phyloP scores from a whole-genome alignment of 2,888 invertebrate genomes.

The Sinotaia quadrata region DNA sequence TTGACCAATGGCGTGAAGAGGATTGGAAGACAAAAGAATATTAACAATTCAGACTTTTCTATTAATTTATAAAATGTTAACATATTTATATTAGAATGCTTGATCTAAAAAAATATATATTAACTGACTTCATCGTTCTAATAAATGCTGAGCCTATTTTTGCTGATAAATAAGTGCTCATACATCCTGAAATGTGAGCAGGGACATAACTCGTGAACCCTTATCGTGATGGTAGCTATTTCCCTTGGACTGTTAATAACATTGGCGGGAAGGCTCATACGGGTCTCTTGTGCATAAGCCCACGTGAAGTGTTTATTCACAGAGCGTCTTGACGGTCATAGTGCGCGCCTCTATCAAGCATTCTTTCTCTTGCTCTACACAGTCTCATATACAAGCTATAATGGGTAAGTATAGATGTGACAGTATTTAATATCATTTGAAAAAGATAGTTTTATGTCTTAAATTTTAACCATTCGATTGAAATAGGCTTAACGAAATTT shows the following conservation, averaged over 20 bases:
- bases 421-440: conserved; percentile 22
- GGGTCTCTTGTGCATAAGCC: conserved; percentile 46
- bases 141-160: no score
- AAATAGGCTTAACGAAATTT: not conserved
- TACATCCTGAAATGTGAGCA: not conserved
- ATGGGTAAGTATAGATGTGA: conserved; percentile 37
- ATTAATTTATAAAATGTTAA: no score
- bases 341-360: conserved; percentile 32
- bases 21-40: no score
- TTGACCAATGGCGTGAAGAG: no score
- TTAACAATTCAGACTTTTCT: no score
- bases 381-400: conserved; percentile 33
- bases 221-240: not conserved
- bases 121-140: no score
- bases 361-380: conserved; percentile 26
- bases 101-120: no score
- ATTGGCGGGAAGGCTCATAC: conserved; percentile 49
- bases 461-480: conserved; percentile 17
- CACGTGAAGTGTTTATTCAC: conserved; percentile 50
- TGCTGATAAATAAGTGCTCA: no score
- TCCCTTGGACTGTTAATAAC: conserved; percentile 30
- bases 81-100: no score
- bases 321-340: conserved; percentile 34
- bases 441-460: conserved; percentile 17
- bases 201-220: not conserved